Evolutionary conservation across 2,888 invertebrate species (phyloP), one percentile per base, ranked within the genome.

Genomic region (Epirrhoe tristata): DNA sequence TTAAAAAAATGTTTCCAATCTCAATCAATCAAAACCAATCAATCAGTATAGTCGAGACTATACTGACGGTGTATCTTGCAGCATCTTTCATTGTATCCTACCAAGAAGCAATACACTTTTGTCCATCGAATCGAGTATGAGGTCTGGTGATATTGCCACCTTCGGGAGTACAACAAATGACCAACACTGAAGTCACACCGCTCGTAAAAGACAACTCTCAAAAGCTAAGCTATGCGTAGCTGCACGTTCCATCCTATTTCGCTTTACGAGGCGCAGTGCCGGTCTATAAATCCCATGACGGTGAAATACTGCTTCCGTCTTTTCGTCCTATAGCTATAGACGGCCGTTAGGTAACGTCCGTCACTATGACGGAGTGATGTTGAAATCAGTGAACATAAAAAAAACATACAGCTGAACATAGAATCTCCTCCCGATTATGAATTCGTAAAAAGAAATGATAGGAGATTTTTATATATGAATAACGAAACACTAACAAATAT

Each of bases 241-340:
- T 63, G 59, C 67, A 67, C 55, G 46, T 61, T 68, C 48, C 61
- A 55, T 58, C 58, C 64, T 61, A 64, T 68, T 64, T 55, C 64
- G 54, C 58, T 68, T 61, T 64, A 65, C 64, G 68, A 61, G 56
- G 60, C 64, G 61, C 61, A 65, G 64, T 61, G 58, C 61, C 68
- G 68, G 61, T 68, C 61, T 59, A 68, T 68, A 68, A 68, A 68
- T 68, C 61, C 64, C 60, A 58, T 60, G 58, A 36, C 61, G 61
- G 50, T 64, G 68, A 68, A 55, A 64, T 64, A 68, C 53, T 46
- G 51, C 64, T 64, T 68, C 64, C 68, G 68, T 55, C 67, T 58
- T 61, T 48, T 59, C 52, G 50, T 60, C 55, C 54, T 50, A 53
- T 55, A 65, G 58, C 61, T 43, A 12, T 43, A 43, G 12, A 12